A percentile compares a stretch with the other conserved stretches of the same genome.
Evolutionary conservation across 2,797 vertebrate species (phyloP).

Genomic region (Falco concolor): DNA sequence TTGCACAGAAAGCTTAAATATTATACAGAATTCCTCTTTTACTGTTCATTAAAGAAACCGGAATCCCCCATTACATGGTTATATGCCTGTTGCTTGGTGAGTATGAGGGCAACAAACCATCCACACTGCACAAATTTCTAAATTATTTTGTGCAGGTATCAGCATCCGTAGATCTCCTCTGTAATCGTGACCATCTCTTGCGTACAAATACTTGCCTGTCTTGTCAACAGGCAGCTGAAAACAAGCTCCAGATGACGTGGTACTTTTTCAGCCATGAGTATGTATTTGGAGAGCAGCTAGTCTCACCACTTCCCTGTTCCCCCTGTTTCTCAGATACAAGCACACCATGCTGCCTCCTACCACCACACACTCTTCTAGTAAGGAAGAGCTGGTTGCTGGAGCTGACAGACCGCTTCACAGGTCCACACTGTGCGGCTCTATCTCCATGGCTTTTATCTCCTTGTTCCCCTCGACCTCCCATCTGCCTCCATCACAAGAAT

Average conservation of each 20-base stretch:
- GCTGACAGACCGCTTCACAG: background rate
- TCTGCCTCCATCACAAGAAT: background rate
- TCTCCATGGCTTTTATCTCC: background rate
- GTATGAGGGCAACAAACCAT: background rate
- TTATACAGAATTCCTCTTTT: background rate
- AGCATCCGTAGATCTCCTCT: background rate
- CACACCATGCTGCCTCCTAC: background rate
- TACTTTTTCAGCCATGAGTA: background rate
- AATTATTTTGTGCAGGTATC: background rate
- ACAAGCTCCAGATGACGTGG: accelerated
- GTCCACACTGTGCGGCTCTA: background rate
- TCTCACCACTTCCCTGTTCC: background rate
- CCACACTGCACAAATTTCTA: background rate
- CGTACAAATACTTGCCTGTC: background rate
- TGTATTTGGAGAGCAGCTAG: background rate
- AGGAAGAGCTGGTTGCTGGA: background rate
- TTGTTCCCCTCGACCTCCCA: background rate
- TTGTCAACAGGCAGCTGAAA: background rate
- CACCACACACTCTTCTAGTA: background rate
- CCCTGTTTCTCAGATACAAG: background rate
- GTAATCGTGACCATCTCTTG: background rate
- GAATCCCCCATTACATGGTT: background rate
- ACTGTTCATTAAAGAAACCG: background rate
- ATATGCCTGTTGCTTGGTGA: background rate
- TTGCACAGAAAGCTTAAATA: background rate